phyloP scores from a whole-genome alignment of 92 coral and sea anemone genomes.

The Ricordea florida region DNA sequence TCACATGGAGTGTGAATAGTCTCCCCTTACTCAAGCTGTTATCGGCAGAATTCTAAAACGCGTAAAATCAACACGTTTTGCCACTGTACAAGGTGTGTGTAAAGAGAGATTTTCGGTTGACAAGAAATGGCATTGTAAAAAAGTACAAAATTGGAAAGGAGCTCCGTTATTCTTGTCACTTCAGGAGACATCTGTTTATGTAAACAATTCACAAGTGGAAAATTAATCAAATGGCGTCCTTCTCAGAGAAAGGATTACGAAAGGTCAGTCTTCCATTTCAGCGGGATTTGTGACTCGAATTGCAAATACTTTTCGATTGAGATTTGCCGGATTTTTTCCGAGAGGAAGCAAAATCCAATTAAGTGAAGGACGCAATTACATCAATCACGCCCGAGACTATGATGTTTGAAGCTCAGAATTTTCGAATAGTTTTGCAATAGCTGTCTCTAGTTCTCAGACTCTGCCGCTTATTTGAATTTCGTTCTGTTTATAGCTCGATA shows the following conservation, averaged over 20 bases:
- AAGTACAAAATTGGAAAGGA: background rate
- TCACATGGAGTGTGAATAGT: background rate
- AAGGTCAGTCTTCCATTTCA: background rate
- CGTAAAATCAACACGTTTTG: too few relatives aligned
- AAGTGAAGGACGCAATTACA: too few relatives aligned
- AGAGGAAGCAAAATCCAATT: slow-evolving; percentile 2
- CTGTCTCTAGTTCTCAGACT: too few relatives aligned
- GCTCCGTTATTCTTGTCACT: background rate
- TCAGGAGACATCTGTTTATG: background rate
- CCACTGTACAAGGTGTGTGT: too few relatives aligned
- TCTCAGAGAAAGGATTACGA: background rate
- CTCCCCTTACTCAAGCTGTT: background rate
- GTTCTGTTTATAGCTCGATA: too few relatives aligned
- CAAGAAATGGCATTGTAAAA: too few relatives aligned
- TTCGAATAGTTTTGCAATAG: too few relatives aligned
- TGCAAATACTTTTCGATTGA: background rate
- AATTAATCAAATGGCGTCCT: slow-evolving; percentile 15
- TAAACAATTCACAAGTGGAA: background rate
- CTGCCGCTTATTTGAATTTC: too few relatives aligned
- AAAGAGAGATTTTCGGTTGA: too few relatives aligned
- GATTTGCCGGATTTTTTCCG: background rate
- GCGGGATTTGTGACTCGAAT: background rate
- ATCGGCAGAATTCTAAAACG: too few relatives aligned
- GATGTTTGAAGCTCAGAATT: too few relatives aligned
- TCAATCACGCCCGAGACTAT: background rate